Evolutionary conservation across 2,888 invertebrate genomes (phyloP), one percentile per base, ranked within the genome.

Genomic region (Acholoe squamosa): DNA sequence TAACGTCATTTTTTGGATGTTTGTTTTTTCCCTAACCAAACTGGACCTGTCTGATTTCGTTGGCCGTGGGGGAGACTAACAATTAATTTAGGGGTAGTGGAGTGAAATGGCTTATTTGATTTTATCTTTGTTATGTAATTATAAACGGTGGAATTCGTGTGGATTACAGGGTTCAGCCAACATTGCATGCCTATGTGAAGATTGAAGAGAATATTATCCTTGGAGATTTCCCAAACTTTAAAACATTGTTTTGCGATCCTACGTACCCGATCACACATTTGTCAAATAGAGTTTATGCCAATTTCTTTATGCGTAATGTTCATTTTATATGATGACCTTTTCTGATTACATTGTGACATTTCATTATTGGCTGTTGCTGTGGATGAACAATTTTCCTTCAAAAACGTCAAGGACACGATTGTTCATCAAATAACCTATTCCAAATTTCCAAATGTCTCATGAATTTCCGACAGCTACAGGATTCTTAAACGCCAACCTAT

Each of bases 131-230:
- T 80, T 43, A 33, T 80, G 80, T 80, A 43, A 80, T 80, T 80
- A 80, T 80, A 80, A 43, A 14, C 80, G 33, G 80, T 80, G 34
- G 80, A 80, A 80, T 80, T 80, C 33, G 12, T 43, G 80, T 43
- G 80, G 43, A 80, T 43, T 43, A 33, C 14, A 76, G 31, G 31
- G 7, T 76, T 33, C 1, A 43, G 16, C 19, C 80, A 80, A 61
- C 5, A 61, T n/a, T 1, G 3, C 19, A 61, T 61, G 1, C 61
- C 61, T 19, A 14, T 61, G 5, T 61, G 61, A 3, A 61, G 61
- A n/a, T 61, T 61, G 3, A 61, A n/a, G 61, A n/a, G 61, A 43
- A 43, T 43, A 43, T 61, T 61, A 3, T 61, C 61, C 61, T n/a
- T n/a, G 61, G 61, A n/a, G 61, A n/a, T 61, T 61, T 61, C 61